These are phyloP conservation scores for Diuraphis noxia DNA, from an alignment of 1,140 invertebrate species.

Conservation along the genomic window DNA sequence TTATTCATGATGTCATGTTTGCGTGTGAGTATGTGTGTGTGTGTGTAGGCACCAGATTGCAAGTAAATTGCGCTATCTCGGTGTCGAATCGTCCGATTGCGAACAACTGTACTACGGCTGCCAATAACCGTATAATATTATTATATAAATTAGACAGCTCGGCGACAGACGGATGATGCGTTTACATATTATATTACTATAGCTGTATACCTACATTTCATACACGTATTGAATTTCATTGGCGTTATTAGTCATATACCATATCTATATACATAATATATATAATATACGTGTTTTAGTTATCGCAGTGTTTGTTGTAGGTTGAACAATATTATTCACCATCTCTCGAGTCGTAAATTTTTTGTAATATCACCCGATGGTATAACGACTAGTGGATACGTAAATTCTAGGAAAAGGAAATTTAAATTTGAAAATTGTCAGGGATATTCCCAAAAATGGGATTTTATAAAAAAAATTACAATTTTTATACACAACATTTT, in stretches of 20 bases:
- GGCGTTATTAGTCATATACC: not conserved
- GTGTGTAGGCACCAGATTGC: not conserved
- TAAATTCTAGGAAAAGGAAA: not conserved
- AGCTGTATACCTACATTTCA: too few relatives aligned
- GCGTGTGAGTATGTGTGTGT: not conserved
- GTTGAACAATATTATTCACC: not conserved
- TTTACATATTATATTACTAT: not conserved
- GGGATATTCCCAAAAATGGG: too few relatives aligned
- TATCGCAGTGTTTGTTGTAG: not conserved
- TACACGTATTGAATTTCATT: not conserved
- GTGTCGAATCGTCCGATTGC: not conserved
- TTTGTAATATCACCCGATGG: not conserved
- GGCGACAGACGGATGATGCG: not conserved
- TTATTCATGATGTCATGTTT: not conserved
- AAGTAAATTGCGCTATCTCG: not conserved
- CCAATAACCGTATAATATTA: not conserved
- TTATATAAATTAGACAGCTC: slow-evolving; percentile 2
- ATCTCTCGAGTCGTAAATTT: not conserved
- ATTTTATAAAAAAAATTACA: too few relatives aligned
- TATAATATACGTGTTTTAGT: not conserved
- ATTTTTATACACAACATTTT: too few relatives aligned
- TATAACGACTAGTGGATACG: not conserved
- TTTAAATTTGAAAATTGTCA: too few relatives aligned
- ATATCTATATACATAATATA: too few relatives aligned
- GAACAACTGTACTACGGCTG: not conserved